Conservation (phyloP, 2,888 invertebrate species). For the Mycalesis mineus region DNA sequence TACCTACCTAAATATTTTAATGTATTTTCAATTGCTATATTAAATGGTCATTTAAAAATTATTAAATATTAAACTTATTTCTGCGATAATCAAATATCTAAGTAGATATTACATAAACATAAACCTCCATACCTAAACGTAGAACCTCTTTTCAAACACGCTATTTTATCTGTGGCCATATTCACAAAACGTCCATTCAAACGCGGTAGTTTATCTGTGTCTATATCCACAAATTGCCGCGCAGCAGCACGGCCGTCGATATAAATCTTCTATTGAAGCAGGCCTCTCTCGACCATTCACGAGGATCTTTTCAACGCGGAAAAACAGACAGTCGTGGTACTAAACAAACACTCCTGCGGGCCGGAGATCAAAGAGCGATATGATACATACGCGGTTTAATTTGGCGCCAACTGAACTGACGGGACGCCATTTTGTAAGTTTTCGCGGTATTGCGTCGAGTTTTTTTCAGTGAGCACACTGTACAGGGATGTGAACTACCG, state of each 20-base stretch:
- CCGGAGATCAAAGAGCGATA: slow-evolving; percentile 75
- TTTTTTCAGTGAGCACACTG: slow-evolving; percentile 29
- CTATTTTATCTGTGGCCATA: slow-evolving; percentile 8
- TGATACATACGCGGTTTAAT: slow-evolving; percentile 68
- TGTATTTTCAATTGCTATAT: too few relatives aligned
- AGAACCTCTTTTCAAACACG: background rate
- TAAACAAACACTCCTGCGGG: slow-evolving; percentile 60
- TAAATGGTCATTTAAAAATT: too few relatives aligned
- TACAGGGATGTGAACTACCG: slow-evolving; percentile 12
- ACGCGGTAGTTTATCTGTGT: slow-evolving; percentile 52
- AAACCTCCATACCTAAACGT: background rate
- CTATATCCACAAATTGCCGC: slow-evolving; percentile 73
- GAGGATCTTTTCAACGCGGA: slow-evolving; percentile 59
- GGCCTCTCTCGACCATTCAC: slow-evolving; percentile 53
- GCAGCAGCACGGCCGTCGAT: slow-evolving; percentile 67
- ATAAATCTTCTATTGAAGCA: slow-evolving; percentile 64
- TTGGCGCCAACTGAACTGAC: slow-evolving; percentile 66
- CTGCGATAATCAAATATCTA: too few relatives aligned
- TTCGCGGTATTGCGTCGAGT: slow-evolving; percentile 40
- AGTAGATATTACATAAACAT: background rate
- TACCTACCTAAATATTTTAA: too few relatives aligned
- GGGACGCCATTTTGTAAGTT: slow-evolving; percentile 67
- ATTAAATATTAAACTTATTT: too few relatives aligned
- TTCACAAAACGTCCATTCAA: slow-evolving; percentile 13
- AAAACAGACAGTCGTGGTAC: slow-evolving; percentile 60